Evolutionary conservation across 37 sponge, comb jelly and placozoan species (phyloP).

Genomic region (Eunapius fragilis): DNA sequence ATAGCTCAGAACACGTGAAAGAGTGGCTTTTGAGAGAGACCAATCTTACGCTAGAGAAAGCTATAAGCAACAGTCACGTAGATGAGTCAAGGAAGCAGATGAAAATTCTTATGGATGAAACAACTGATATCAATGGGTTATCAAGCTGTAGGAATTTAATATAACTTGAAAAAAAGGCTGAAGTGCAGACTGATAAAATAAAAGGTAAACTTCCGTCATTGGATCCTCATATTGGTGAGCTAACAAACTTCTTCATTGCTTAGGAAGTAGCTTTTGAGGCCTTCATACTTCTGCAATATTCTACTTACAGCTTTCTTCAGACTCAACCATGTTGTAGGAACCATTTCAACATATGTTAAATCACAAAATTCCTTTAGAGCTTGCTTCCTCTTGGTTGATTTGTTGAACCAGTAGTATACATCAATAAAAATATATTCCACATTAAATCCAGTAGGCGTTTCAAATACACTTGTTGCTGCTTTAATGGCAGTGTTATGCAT

Average conservation of each 20-base stretch:
- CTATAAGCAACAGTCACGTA: too few species aligned
- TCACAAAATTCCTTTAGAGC: slow-evolving; percentile 55
- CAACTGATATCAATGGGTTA: slow-evolving; percentile 28
- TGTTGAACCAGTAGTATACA: slow-evolving; percentile 60
- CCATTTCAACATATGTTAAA: slow-evolving; percentile 40
- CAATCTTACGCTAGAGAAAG: too few species aligned
- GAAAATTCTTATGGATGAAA: too few species aligned
- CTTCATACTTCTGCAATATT: slow-evolving; percentile 15
- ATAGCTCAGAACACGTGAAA: too few species aligned
- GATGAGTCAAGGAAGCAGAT: too few species aligned
- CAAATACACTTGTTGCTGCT: slow-evolving; percentile 30
- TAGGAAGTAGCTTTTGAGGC: slow-evolving; percentile 24
- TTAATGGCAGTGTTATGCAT: slow-evolving; percentile 23
- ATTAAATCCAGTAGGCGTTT: slow-evolving; percentile 27
- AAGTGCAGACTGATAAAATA: slow-evolving; percentile 43
- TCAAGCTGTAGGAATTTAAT: slow-evolving; percentile 29
- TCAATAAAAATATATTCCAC: slow-evolving; percentile 55
- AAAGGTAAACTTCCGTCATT: slow-evolving; percentile 41
- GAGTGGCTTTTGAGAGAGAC: too few species aligned
- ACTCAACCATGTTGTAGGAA: slow-evolving; percentile 49
- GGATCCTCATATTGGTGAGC: slow-evolving; percentile 20
- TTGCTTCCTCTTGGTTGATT: slow-evolving; percentile 44
- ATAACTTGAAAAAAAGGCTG: slow-evolving; percentile 19
- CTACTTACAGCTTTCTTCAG: slow-evolving; percentile 33
- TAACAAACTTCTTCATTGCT: slow-evolving; percentile 15